Evolutionary conservation across 2,113 vertebrate species (phyloP), one percentile per base, ranked within the genome.

Genomic region (Lophochroa leadbeateri): DNA sequence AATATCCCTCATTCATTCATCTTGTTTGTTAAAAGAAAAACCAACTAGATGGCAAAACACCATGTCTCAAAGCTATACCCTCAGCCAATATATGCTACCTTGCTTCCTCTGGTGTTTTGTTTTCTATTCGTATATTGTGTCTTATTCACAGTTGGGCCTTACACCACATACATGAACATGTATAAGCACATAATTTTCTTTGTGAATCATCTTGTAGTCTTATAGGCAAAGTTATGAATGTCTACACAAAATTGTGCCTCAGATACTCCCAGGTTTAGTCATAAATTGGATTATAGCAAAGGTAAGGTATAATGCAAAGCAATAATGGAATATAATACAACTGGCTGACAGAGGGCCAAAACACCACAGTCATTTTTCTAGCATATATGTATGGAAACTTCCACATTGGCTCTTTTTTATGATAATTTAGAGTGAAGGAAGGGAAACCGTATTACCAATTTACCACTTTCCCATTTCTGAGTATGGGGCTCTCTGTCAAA

Each of bases 141-240:
- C 47, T 95, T 88, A 71, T 33, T 86, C 86, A 69, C 63, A 17
- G 31, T 46, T 72, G 27, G 24, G 13, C 57, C 37, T 65, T 70
- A 60, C 33, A 93, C n/a, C 41, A 58, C 70, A 68, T 37, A 50
- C 23, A 27, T 1, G 0, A 41, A 75, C 41, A 29, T 39, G 43
- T 67, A 29, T 37, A 67, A 10, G n/a, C 1, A 1, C 39, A 53
- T 37, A 88, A 78, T 84, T 81, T 83, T 76, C 79, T 87, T 96
- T 95, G 69, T 92, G 83, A 92, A 70, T 96, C 83, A 64, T 79
- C 65, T 67, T 68, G 39, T 75, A 75, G 44, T 70, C 68, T 81
- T 86, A 55, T 2, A 92, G 57, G 24, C 64, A 67, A 92, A 93
- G 24, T 90, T 88, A 65, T 37, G 52, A 90, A 84, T 95, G 76